Percentiles rank a stretch among this genome's conserved stretches.
Conservation (phyloP, 1,140 invertebrate genomes). For the Apis dorsata region DNA sequence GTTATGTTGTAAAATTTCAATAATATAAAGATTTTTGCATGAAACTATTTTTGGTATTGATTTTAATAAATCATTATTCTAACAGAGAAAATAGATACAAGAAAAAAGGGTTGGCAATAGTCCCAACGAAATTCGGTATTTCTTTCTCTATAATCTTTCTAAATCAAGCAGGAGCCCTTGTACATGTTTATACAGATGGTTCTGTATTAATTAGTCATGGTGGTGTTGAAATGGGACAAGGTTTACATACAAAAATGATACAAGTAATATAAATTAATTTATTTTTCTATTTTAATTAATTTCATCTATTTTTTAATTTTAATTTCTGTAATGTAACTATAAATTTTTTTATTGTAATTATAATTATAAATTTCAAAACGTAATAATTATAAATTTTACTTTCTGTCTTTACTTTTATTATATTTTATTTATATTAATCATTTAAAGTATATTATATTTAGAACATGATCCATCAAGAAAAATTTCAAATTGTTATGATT, state of each 20-base stretch:
- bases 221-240: conserved; percentile 98
- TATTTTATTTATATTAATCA: too few species aligned
- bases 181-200: conserved; percentile 95
- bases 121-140: conserved; percentile 96
- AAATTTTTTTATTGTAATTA: too few species aligned
- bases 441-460: too few species aligned
- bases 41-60: neutral
- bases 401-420: too few species aligned
- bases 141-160: conserved; percentile 89
- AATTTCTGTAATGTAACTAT: neutral
- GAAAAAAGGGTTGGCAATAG: conserved; percentile 91
- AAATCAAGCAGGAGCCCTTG: conserved; percentile 93
- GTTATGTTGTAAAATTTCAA: neutral
- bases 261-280: conserved; percentile 81
- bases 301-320: neutral
- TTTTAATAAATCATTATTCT: conserved; percentile 57
- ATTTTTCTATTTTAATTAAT: conserved; percentile 10
- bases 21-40: neutral
- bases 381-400: too few species aligned
- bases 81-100: conserved; percentile 89
- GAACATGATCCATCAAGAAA: too few species aligned
- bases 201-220: conserved; percentile 95
- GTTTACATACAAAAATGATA: conserved; percentile 96
- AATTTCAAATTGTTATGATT: too few species aligned
- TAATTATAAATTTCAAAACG: too few species aligned